Base-by-base conservation (phyloP, 1,140 invertebrate genomes). In the Maniola jurtina region DNA sequence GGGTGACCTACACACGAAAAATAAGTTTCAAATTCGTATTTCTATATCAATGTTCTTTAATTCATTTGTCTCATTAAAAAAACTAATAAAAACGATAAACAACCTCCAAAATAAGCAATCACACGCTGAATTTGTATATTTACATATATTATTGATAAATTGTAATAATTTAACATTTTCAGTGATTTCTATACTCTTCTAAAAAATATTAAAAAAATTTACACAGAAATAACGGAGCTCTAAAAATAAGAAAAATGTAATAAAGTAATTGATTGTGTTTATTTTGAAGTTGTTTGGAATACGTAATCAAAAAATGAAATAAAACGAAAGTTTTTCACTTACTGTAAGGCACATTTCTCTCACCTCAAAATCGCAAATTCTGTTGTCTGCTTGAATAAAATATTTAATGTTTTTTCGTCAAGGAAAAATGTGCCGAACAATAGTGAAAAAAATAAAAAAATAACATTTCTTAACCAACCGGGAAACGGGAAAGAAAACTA, bases 1-100 rank as follows among this genome's bases (percentile, higher is more conserved):
- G 97, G 97, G 92, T 98, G 97, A 84, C 97, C 97, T 96, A 80
- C 8, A 45, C 9, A 63, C 4, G 25, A 25, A 25, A 25, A 25
- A 25, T 25, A 25, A 25, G 25, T 25, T 25, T 25, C 25, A 25
- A 25, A 25, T 25, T 25, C 25, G 25, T 25, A 25, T 25, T 25
- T 25, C 25, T 2, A 25, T 25, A 4, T 1, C 25, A 25, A 25
- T 25, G 25, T 25, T 25, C 1, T 25, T n/a, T n/a, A n/a, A 25
- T 25, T 25, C 25, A 25, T 25, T 25, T 4, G 25, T 25, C 25
- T 25, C 25, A 25, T 25, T 2, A 25, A 25, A 25, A 25, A 25
- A 25, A 25, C 25, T 25, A 25, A 25, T 2, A 25, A 25, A 25
- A 25, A 25, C 25, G 25, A 25, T 25, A 25, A 25, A 25, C 1